These are phyloP conservation scores for Tragelaphus strepsiceros DNA, from an alignment of 2,113 vertebrate species.

Conservation along the genomic window DNA sequence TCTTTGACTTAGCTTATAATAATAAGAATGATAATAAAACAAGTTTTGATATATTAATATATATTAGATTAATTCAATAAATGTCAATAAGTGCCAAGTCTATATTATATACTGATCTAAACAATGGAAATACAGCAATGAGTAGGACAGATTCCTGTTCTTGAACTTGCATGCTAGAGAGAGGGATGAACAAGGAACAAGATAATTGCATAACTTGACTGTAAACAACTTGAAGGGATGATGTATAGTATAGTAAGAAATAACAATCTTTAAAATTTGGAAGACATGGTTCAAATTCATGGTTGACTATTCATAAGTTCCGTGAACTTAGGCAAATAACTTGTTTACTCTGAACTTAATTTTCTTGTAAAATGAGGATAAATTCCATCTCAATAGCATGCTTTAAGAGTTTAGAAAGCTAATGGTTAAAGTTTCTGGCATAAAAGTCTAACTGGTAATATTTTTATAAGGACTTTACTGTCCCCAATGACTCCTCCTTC, in stretches of 20 bases:
- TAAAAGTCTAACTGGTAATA: neutral
- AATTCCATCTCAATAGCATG: neutral
- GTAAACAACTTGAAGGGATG: neutral
- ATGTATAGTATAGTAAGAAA: neutral
- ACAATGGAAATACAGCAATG: neutral
- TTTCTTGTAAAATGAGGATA: neutral
- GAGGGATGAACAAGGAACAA: neutral
- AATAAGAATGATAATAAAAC: neutral
- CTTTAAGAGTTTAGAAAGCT: neutral
- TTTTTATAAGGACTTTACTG: neutral
- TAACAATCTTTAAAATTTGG: neutral
- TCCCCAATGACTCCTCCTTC: neutral
- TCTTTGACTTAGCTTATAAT: neutral
- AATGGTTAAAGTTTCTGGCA: neutral
- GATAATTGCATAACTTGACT: neutral
- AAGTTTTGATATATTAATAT: neutral
- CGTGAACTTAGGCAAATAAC: neutral
- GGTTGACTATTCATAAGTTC: neutral
- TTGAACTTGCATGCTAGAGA: neutral
- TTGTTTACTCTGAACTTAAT: neutral
- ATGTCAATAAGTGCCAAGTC: neutral
- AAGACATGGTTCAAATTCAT: neutral
- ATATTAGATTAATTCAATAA: neutral
- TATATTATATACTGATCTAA: neutral
- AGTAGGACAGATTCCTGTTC: neutral